Evolutionary conservation across 2,888 invertebrate genomes (phyloP).

Genomic region (Bellardia bayeri): DNA sequence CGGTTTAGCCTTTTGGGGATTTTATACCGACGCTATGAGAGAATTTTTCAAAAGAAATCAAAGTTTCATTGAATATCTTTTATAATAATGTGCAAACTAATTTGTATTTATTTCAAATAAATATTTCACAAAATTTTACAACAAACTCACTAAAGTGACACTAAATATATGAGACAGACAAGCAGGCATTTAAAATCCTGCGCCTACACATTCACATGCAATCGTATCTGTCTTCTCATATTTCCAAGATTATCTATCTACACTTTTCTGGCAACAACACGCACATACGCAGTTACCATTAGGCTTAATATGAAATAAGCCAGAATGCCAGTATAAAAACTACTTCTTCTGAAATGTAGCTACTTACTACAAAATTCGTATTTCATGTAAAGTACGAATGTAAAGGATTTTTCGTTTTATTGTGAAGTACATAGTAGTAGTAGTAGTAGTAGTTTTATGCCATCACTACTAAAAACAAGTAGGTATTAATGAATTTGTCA

Average conservation of each 20-base stretch:
- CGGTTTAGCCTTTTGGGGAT: no score
- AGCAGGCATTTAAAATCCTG: slow-evolving; percentile 22
- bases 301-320: slow-evolving; percentile 25
- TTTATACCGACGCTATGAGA: no score
- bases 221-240: slow-evolving; percentile 62
- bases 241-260: slow-evolving; percentile 67
- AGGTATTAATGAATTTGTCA: background rate
- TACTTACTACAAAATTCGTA: slow-evolving; percentile 23
- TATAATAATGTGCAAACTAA: slow-evolving; percentile 3
- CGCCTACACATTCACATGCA: slow-evolving; percentile 66
- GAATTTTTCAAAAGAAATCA: background rate
- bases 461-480: background rate
- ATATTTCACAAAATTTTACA: slow-evolving; percentile 40
- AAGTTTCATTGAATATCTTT: background rate
- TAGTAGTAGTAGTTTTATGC: background rate
- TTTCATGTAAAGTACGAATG: slow-evolving; percentile 4
- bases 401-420: background rate
- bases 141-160: slow-evolving; percentile 48
- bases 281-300: slow-evolving; percentile 37
- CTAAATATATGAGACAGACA: slow-evolving; percentile 41
- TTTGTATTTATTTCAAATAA: background rate
- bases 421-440: background rate
- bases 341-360: slow-evolving; percentile 35
- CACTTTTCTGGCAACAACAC: slow-evolving; percentile 15
- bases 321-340: slow-evolving; percentile 1